Percentiles rank a stretch among this genome's conserved stretches.
Conservation (phyloP, 2,888 invertebrate species). For the Acanthosepion lycidas region DNA sequence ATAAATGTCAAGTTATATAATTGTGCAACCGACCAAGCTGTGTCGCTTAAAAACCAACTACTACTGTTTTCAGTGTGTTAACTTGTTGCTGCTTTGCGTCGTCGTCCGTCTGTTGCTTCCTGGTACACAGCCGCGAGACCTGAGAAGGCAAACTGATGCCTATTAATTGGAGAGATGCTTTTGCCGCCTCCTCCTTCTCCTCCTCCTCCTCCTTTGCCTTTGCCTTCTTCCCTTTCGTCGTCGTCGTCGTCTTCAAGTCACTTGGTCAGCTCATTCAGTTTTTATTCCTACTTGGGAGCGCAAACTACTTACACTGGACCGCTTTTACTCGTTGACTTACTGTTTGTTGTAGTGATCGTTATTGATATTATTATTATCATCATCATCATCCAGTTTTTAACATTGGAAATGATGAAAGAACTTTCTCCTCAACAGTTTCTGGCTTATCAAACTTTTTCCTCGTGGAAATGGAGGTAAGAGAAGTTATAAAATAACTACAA, state of each 20-base stretch:
- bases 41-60: not conserved
- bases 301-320: slow-evolving; percentile 3
- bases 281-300: slow-evolving; percentile 20
- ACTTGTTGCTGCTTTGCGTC: not conserved
- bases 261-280: slow-evolving; percentile 33
- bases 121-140: not conserved
- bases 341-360: not conserved
- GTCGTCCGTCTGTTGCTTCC: slow-evolving; percentile 13
- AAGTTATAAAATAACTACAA: too few relatives aligned
- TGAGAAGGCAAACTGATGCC: not conserved
- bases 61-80: not conserved
- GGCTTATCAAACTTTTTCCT: slow-evolving; percentile 21
- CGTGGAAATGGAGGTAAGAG: slow-evolving; percentile 8
- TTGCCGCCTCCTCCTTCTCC: not conserved
- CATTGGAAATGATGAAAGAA: not conserved
- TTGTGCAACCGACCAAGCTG: not conserved
- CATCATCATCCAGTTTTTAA: not conserved
- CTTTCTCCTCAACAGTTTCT: not conserved
- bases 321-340: not conserved
- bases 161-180: slow-evolving; percentile 33
- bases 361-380: not conserved
- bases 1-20: not conserved
- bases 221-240: not conserved
- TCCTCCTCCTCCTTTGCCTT: not conserved
- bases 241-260: not conserved